Percentiles rank a stretch among this genome's conserved stretches.
Evolutionary conservation across 2,797 vertebrate genomes (phyloP).

Genomic region (Liparis tanakae): DNA sequence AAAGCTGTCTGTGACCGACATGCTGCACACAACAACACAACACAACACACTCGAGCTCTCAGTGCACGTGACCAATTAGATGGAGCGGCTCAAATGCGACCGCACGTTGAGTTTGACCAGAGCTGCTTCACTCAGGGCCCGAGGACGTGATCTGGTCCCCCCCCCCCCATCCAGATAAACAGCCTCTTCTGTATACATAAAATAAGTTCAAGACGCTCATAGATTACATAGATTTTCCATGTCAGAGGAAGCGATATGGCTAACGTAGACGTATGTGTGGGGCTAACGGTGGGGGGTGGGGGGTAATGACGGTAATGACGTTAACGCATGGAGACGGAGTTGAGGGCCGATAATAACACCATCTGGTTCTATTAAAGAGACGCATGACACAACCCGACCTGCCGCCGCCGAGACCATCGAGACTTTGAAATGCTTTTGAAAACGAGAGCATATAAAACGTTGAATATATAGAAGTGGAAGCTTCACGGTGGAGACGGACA

Average conservation of each 20-base stretch:
- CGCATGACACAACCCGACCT: conserved; percentile 2
- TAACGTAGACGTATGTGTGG: conserved; percentile 2
- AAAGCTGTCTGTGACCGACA: no score
- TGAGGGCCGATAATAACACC: conserved; percentile 21
- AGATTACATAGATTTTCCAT: conserved; percentile 9
- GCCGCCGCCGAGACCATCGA: neutral
- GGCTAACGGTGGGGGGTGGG: conserved; percentile 8
- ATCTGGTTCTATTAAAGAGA: conserved; percentile 34
- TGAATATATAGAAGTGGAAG: neutral
- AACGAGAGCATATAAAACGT: neutral
- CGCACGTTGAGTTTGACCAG: conserved; percentile 56
- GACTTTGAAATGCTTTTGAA: neutral
- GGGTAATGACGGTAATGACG: conserved; percentile 42
- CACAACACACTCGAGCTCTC: conserved; percentile 19
- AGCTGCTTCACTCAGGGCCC: conserved; percentile 33
- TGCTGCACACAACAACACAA: no score
- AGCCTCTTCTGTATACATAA: neutral
- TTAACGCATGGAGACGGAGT: conserved; percentile 29
- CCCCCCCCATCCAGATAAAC: conserved; percentile 45
- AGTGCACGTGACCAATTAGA: conserved; percentile 49
- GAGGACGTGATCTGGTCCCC: conserved; percentile 40
- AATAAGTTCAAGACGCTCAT: conserved; percentile 10
- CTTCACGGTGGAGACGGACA: neutral
- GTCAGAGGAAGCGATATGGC: conserved; percentile 24
- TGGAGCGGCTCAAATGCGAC: conserved; percentile 32